Conservation (phyloP, 2,113 vertebrate species). For the Symphodus melops region DNA sequence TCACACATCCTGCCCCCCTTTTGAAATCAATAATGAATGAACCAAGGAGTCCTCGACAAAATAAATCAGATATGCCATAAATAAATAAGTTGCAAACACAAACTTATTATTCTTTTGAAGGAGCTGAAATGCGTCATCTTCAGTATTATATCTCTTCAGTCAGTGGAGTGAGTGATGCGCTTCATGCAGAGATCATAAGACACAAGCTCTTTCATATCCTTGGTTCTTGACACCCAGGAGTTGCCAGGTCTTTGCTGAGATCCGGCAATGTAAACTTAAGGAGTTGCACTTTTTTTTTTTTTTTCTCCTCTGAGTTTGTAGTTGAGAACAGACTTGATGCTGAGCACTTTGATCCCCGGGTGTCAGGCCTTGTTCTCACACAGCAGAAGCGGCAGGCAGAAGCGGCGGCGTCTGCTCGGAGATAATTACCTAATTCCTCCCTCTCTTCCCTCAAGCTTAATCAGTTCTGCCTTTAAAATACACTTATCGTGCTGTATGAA, state of each 20-base stretch:
- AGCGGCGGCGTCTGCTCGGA: constrained; percentile 56
- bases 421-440: constrained; percentile 70
- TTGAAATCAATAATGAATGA: constrained; percentile 76
- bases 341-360: constrained; percentile 54
- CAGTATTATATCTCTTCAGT: background rate
- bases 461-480: constrained; percentile 73
- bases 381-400: too few relatives aligned
- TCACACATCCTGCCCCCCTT: constrained; percentile 62
- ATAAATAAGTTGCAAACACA: constrained; percentile 63
- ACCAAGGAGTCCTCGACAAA: constrained; percentile 56
- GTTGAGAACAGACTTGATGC: constrained; percentile 19
- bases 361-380: constrained; percentile 32
- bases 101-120: constrained; percentile 55
- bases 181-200: constrained; percentile 24
- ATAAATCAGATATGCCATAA: constrained; percentile 63
- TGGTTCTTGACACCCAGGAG: constrained; percentile 28
- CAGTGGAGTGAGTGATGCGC: background rate
- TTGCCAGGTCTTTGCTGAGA: constrained; percentile 58
- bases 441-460: constrained; percentile 60
- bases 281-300: constrained; percentile 27
- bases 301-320: constrained; percentile 29
- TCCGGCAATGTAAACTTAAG: constrained; percentile 43
- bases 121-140: constrained; percentile 29
- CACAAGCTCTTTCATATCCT: background rate
- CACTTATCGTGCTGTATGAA: constrained; percentile 65